Evolutionary conservation across 2,888 invertebrate species (phyloP).

Genomic region (Torymus auratus): DNA sequence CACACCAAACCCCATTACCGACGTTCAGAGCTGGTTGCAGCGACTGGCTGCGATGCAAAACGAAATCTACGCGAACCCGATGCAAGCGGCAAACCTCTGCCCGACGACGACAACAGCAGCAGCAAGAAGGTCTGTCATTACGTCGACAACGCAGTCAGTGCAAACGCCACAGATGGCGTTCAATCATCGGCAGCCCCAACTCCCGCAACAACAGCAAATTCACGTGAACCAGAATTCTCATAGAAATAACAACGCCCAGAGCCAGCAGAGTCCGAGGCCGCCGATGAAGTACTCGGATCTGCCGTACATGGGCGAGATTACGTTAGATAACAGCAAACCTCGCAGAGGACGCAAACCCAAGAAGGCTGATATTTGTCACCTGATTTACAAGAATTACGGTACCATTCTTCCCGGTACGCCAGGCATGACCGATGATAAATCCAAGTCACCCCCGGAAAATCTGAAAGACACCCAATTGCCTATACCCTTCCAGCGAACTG

Average conservation of each 20-base stretch:
- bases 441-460: slow-evolving; percentile 59
- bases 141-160: slow-evolving; percentile 63
- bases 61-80: slow-evolving; percentile 70
- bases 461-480: slow-evolving; percentile 55
- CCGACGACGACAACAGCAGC: slow-evolving; percentile 43
- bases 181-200: slow-evolving; percentile 24
- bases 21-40: slow-evolving; percentile 83
- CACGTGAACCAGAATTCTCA: slow-evolving; percentile 1
- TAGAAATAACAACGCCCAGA: slow-evolving; percentile 42
- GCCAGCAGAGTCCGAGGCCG: slow-evolving; percentile 62
- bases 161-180: slow-evolving; percentile 2
- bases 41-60: slow-evolving; percentile 86
- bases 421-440: slow-evolving; percentile 75
- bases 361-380: slow-evolving; percentile 93
- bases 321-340: slow-evolving; percentile 91
- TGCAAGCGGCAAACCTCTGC: slow-evolving; percentile 43
- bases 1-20: slow-evolving; percentile 67
- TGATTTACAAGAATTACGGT: slow-evolving; percentile 94
- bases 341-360: slow-evolving; percentile 92
- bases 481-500: slow-evolving; percentile 78
- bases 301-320: slow-evolving; percentile 96
- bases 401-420: slow-evolving; percentile 89
- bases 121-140: slow-evolving; percentile 71
- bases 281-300: slow-evolving; percentile 87
- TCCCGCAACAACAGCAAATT: slow-evolving; percentile 6